A percentile compares a stretch with the other conserved stretches of the same genome.
Conservation (phyloP, 2,113 vertebrate genomes). For the Misgurnus anguillicaudatus region DNA sequence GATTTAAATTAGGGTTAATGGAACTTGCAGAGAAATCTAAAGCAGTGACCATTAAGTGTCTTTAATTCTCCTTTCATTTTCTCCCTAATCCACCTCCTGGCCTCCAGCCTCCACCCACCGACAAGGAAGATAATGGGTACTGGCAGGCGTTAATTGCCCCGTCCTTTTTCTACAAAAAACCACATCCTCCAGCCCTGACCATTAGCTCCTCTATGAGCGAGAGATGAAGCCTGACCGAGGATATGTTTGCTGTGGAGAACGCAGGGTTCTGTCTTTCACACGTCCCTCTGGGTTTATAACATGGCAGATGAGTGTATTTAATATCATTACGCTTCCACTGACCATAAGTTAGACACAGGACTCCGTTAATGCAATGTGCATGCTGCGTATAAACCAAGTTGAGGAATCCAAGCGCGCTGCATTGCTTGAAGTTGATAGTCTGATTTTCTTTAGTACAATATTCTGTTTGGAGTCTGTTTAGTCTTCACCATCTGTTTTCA, state of each 20-base stretch:
- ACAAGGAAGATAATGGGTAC: conserved; percentile 69
- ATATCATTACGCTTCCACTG: conserved; percentile 62
- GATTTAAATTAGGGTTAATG: conserved; percentile 65
- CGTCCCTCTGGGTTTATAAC: conserved; percentile 43
- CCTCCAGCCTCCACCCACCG: conserved; percentile 60
- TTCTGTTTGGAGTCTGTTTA: neutral
- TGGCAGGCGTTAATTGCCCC: conserved; percentile 70
- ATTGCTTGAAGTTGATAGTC: neutral
- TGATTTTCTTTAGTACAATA: neutral
- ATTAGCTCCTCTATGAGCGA: conserved; percentile 50
- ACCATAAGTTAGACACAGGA: conserved; percentile 27
- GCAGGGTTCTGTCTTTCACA: conserved; percentile 40
- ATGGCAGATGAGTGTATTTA: conserved; percentile 65
- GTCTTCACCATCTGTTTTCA: conserved; percentile 14
- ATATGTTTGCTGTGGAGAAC: neutral
- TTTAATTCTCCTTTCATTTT: conserved; percentile 60
- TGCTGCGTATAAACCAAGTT: neutral
- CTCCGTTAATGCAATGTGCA: conserved; percentile 58
- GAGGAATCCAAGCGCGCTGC: neutral
- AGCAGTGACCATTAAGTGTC: conserved; percentile 59
- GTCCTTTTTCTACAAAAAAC: conserved; percentile 60
- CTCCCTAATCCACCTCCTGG: conserved; percentile 48
- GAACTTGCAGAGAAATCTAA: conserved; percentile 67
- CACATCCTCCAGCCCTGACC: conserved; percentile 54
- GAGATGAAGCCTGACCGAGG: conserved; percentile 31